phyloP scores from a whole-genome alignment of 2,113 vertebrate species.

The Nycticorax nycticorax region DNA sequence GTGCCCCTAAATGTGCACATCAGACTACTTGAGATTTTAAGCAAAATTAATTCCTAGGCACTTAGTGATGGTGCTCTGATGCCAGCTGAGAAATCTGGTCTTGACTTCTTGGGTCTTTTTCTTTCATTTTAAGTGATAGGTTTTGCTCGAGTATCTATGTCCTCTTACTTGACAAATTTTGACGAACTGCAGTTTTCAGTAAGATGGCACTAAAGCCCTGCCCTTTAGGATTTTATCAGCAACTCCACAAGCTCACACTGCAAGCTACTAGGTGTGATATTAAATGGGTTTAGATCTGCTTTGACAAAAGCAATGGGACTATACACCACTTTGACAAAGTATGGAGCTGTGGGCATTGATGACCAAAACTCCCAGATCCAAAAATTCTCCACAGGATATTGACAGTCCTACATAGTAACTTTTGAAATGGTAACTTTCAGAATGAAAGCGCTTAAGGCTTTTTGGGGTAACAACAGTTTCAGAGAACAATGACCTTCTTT shows the following conservation, averaged over 20 bases:
- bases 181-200: not conserved
- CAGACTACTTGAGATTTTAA: not conserved
- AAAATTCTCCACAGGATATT: not conserved
- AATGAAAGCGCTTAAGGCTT: not conserved
- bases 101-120: not conserved
- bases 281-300: not conserved
- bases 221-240: not conserved
- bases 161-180: not conserved
- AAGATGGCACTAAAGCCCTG: not conserved
- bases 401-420: not conserved
- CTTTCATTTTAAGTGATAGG: not conserved
- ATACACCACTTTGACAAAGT: not conserved
- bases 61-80: not conserved
- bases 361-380: not conserved
- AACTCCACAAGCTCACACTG: not conserved
- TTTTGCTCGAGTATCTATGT: not conserved
- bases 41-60: not conserved
- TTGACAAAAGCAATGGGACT: not conserved
- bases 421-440: not conserved
- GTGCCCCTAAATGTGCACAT: not conserved
- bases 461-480: not conserved
- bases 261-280: not conserved
- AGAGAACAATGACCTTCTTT: not conserved
- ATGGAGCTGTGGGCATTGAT: not conserved
- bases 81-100: not conserved